Percentiles rank a stretch among this genome's conserved stretches.
Conservation (phyloP, 2,888 invertebrate species). For the Stenichneumon culpator region DNA sequence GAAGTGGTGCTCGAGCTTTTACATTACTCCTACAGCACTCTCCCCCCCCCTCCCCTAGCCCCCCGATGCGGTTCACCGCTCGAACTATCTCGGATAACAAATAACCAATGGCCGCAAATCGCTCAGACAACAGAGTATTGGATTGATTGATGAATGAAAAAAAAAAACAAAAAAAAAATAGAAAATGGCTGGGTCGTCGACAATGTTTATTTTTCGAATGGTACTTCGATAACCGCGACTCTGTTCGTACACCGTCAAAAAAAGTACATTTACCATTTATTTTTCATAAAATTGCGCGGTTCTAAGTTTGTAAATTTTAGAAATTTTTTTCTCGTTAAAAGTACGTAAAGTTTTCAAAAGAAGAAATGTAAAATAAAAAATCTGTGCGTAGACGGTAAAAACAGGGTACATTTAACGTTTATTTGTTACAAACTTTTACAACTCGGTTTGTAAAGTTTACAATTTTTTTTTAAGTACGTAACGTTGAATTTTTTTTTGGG, state of each 20-base stretch:
- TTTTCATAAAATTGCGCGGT: not conserved
- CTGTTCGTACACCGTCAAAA: not conserved
- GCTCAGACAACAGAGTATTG: constrained; percentile 4
- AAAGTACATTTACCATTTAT: not conserved
- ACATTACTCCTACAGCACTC: not conserved
- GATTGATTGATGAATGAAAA: not conserved
- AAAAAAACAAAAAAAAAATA: not conserved
- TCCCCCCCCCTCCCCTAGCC: no score
- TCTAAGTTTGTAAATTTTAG: no score
- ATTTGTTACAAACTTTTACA: no score
- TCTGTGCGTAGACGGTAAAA: no score
- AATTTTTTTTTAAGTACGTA: no score
- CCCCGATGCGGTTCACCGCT: constrained; percentile 2
- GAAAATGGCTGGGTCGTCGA: not conserved
- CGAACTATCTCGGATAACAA: constrained; percentile 16
- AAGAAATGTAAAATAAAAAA: no score
- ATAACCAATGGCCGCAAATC: constrained; percentile 3
- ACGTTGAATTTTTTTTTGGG: no score
- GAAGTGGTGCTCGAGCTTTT: constrained; percentile 21
- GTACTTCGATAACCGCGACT: not conserved
- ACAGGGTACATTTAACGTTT: no score
- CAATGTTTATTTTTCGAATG: not conserved
- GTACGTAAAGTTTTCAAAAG: no score
- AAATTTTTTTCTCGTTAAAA: no score
- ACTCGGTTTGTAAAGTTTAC: no score